These are phyloP conservation scores for Penaeus indicus DNA, from an alignment of 1,140 invertebrate species.

Conservation along the genomic window DNA sequence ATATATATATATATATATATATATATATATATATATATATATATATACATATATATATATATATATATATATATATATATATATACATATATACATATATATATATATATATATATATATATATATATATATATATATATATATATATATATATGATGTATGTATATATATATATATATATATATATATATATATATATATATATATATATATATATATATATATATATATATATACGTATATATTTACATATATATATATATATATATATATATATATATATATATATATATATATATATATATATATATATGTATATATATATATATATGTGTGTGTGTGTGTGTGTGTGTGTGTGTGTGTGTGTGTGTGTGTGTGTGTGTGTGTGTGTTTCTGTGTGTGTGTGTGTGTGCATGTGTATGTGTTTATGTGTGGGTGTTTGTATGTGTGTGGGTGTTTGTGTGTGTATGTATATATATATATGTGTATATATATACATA, in stretches of 20 bases:
- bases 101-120: neutral
- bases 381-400: neutral
- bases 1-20: too few relatives aligned
- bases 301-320: neutral
- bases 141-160: too few relatives aligned
- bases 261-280: neutral
- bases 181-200: constrained; percentile 20
- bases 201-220: constrained; percentile 1
- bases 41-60: neutral
- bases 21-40: neutral
- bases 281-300: constrained; percentile 19
- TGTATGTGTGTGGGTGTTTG: too few relatives aligned
- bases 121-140: neutral
- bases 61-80: neutral
- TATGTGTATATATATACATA: too few relatives aligned
- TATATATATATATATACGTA: neutral
- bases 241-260: neutral
- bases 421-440: too few relatives aligned
- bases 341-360: neutral
- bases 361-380: neutral
- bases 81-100: neutral
- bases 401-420: too few relatives aligned
- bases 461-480: too few relatives aligned
- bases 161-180: constrained; percentile 7
- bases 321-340: neutral